Evolutionary conservation across 2,888 invertebrate species (phyloP), one percentile per base, ranked within the genome.

Genomic region (Caenorhabditis wallacei): DNA sequence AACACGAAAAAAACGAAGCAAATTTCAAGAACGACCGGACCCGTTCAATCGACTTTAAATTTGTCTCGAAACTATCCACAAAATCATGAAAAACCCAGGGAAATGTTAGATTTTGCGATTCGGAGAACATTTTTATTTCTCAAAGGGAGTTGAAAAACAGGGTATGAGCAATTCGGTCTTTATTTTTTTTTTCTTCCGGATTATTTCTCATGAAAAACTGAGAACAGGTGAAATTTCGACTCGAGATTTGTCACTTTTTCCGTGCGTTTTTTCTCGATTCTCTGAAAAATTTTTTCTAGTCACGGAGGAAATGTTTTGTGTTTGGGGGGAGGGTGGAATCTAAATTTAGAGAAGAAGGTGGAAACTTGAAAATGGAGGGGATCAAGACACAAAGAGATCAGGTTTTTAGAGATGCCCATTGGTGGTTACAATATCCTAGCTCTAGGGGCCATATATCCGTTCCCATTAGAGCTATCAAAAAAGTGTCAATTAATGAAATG

Each of bases 1-100:
- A n/a, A 22, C 51, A 53, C 0, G 80, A 80, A 0, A 61, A 18
- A 46, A 61, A 43, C 0, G 80, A 64, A 18, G 56, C 22, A 0
- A 43, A 18, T 56, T 63, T 53, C 24, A 68, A 54, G 1, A 74
- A 0, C 7, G 30, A 22, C 10, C 48, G 61, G 2, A 43, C 3
- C 13, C 37, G 53, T 5, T 69, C 61, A 20, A 53, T 30, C n/a
- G 10, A 2, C 10, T 24, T 30, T n/a, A 53, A 18, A 59, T 40
- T 51, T 1, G 7, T n/a, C 8, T 68, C 43, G 43, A 80, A 80
- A 63, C 61, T 56, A 2, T 54, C 43, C 20, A 26, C 22, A 48
- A 80, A 80, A 16, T 54, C 43, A 35, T 63, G 64, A 54, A 80
- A 80, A 37, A 80, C 74, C 13, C 4, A 8, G 37, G 74, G 74